Percentiles rank a stretch among this genome's conserved stretches.
Evolutionary conservation across 2,888 invertebrate species (phyloP).

Genomic region (Stenoptilia bipunctidactyla): DNA sequence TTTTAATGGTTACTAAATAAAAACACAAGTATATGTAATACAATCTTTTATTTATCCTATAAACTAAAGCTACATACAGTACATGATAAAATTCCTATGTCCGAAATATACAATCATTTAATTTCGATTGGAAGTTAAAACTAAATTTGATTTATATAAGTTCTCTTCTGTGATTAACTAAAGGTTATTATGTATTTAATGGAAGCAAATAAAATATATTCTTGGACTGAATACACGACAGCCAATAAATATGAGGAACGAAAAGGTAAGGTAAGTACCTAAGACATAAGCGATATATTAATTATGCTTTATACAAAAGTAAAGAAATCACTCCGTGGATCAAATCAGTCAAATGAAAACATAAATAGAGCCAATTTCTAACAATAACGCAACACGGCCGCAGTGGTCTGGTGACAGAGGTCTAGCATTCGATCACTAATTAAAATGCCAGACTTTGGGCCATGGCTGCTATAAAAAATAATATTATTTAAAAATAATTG

Average conservation of each 20-base stretch:
- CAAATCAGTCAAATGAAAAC: too few relatives aligned
- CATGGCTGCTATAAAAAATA: too few relatives aligned
- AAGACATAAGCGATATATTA: background rate
- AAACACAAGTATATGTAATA: background rate
- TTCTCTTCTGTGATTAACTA: slow-evolving; percentile 39
- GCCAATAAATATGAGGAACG: slow-evolving; percentile 31
- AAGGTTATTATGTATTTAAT: slow-evolving; percentile 36
- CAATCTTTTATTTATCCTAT: slow-evolving; percentile 7
- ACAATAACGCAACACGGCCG: too few relatives aligned
- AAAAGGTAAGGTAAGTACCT: background rate
- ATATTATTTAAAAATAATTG: too few relatives aligned
- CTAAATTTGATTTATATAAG: slow-evolving; percentile 44
- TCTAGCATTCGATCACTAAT: too few relatives aligned
- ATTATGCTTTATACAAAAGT: background rate
- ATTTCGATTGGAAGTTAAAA: slow-evolving; percentile 50
- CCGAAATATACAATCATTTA: slow-evolving; percentile 61
- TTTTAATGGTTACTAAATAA: background rate
- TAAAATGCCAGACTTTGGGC: too few relatives aligned
- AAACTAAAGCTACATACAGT: slow-evolving; percentile 23
- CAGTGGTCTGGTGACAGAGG: too few relatives aligned
- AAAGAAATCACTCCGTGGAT: too few relatives aligned
- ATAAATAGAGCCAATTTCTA: too few relatives aligned
- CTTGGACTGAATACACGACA: slow-evolving; percentile 18
- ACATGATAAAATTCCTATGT: slow-evolving; percentile 53
- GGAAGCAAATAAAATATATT: slow-evolving; percentile 46